Percentiles rank a stretch among this genome's conserved stretches.
Conservation (phyloP, 1,140 invertebrate species). For the Cepaea nemoralis region DNA sequence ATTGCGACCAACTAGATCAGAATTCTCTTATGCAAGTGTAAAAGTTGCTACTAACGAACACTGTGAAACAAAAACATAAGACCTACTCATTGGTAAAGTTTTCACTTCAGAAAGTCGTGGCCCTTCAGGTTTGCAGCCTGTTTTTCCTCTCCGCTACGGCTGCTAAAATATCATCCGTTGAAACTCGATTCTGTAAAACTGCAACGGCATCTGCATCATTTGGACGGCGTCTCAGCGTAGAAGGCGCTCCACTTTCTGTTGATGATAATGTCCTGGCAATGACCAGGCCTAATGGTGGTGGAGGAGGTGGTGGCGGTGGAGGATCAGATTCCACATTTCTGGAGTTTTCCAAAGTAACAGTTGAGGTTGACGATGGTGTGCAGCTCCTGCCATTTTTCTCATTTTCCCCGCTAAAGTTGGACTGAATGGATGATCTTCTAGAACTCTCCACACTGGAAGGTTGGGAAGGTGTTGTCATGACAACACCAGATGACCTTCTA, state of each 20-base stretch:
- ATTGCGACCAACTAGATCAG: too few species aligned
- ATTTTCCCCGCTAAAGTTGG: constrained; percentile 45
- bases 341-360: constrained; percentile 48
- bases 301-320: constrained; percentile 49
- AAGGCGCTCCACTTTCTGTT: constrained; percentile 24
- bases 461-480: constrained; percentile 44
- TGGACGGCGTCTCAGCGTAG: constrained; percentile 8
- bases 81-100: constrained; percentile 26
- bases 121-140: constrained; percentile 57
- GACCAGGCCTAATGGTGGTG: constrained; percentile 40
- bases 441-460: constrained; percentile 48
- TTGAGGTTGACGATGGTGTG: constrained; percentile 39
- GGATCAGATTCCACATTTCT: constrained; percentile 27
- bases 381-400: constrained; percentile 11
- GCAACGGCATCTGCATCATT: neutral
- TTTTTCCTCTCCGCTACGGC: constrained; percentile 56
- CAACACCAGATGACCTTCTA: constrained; percentile 28
- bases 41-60: neutral
- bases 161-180: constrained; percentile 54
- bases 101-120: constrained; percentile 43
- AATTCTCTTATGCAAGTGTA: too few species aligned
- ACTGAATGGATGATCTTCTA: constrained; percentile 45
- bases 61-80: neutral
- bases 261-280: neutral
- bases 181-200: constrained; percentile 27